Evolutionary conservation across 2,888 invertebrate genomes (phyloP), one percentile per base, ranked within the genome.

Genomic region (Drosophila neoperkinsi): DNA sequence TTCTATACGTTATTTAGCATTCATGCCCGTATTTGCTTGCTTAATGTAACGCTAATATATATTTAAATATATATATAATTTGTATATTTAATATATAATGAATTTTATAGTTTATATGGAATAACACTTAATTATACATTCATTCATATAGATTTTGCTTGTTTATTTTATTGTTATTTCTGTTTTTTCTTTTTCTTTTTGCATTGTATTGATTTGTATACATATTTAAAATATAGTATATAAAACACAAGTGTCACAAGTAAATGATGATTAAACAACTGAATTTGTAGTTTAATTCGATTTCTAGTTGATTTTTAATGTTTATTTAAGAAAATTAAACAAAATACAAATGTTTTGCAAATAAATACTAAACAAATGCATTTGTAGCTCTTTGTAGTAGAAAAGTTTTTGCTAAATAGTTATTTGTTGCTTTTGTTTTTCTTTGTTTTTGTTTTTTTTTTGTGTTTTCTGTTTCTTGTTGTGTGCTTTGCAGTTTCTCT

Each of bases 61-160:
- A 74, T 60, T 25, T 72, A 51, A 49, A 62, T 66, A 25, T 65
- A 67, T 70, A 75, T 63, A 69, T 75, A 64, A 50, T 75, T 63
- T 70, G 11, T 82, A 90, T 88, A 82, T 85, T 85, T 84, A 79
- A 90, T 85, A 90, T 85, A 90, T 90, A 90, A 90, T 90, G 85
- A 55, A 81, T 81, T 89, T 77, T 78, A 82, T 90, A 90, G 88
- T 91, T 90, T 91, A 87, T 92, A 92, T 92, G 89, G 91, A 92
- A 91, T 91, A 91, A 91, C 91, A 91, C 91, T 92, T 92, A 87
- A 90, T 86, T 78, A 90, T 89, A 90, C 89, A 91, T 81, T 91
- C 82, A 84, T 87, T 92, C 84, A 81, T 81, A 81, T 81, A 77
- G 67, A 62, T 77, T 67, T 72, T 57, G 50, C 50, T 58, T 51